Conservation (phyloP, 2,113 vertebrate species). For the Oncorhynchus keta region DNA sequence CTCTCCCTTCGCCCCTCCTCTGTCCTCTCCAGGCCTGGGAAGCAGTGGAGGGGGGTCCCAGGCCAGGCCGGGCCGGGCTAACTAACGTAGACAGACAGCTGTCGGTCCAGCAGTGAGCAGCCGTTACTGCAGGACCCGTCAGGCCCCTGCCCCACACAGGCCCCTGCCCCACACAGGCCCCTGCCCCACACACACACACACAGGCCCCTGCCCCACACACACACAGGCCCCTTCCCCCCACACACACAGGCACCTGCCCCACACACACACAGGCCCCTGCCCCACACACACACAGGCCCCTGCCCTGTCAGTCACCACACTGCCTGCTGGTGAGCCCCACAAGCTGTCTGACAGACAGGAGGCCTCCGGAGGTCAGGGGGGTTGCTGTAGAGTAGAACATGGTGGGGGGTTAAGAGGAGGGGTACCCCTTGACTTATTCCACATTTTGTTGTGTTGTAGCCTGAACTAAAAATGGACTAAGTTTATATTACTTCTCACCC, state of each 20-base stretch:
- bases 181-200: not conserved
- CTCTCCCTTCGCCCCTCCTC: constrained; percentile 50
- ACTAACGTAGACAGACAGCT: constrained; percentile 65
- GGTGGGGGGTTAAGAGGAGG: too few relatives aligned
- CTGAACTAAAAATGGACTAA: too few relatives aligned
- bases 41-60: constrained; percentile 64
- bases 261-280: not conserved
- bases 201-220: not conserved
- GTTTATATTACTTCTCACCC: too few relatives aligned
- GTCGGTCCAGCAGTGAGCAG: constrained; percentile 69
- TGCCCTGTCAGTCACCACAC: constrained; percentile 16
- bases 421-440: not conserved
- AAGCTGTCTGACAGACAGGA: constrained; percentile 31
- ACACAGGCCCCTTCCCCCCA: too few relatives aligned
- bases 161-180: not conserved
- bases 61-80: not conserved
- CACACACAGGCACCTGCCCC: not conserved
- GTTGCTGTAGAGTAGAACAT: too few relatives aligned
- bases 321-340: constrained; percentile 15
- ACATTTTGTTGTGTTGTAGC: too few relatives aligned
- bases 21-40: constrained; percentile 67
- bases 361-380: not conserved
- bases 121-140: constrained; percentile 60
- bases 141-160: constrained; percentile 4
- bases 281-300: constrained; percentile 8